These are phyloP conservation scores for Aspidoscelis tigris DNA, from an alignment of 2,113 vertebrate genomes.

Conservation along the genomic window DNA sequence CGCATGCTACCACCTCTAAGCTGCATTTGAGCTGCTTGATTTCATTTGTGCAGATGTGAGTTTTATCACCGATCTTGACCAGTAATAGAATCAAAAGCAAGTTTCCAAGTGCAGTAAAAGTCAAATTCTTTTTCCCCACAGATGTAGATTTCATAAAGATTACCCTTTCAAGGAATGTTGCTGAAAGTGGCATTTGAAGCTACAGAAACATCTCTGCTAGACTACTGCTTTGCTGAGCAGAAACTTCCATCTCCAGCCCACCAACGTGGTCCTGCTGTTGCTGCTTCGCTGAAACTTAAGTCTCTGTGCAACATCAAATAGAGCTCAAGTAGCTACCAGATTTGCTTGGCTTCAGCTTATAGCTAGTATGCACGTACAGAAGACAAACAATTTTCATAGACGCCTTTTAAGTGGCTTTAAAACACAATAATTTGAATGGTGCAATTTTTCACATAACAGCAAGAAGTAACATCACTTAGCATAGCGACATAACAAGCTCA, in stretches of 20 bases:
- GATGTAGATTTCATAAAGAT: slow-evolving; percentile 35
- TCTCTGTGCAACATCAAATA: not conserved
- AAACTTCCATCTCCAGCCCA: not conserved
- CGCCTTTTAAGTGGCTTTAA: too few relatives aligned
- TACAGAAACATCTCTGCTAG: not conserved
- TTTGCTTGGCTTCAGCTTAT: too few relatives aligned
- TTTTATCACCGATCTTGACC: not conserved
- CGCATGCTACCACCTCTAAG: too few relatives aligned
- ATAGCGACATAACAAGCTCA: too few relatives aligned
- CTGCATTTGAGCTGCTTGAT: too few relatives aligned
- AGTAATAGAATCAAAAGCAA: not conserved
- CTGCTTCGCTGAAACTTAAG: too few relatives aligned
- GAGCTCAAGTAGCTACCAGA: not conserved
- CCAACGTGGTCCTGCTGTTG: not conserved
- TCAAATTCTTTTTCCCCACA: slow-evolving; percentile 1
- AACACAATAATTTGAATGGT: too few relatives aligned
- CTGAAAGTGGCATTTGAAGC: not conserved
- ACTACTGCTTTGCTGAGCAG: not conserved
- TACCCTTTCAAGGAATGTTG: not conserved
- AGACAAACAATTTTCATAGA: too few relatives aligned
- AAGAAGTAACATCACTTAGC: too few relatives aligned
- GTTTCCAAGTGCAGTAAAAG: not conserved
- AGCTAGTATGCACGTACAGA: too few relatives aligned
- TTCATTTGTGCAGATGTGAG: too few relatives aligned
- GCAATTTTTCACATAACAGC: too few relatives aligned